Conservation (phyloP, 37 sponge, comb jelly and placozoan species). For the Cladorhizidae sp. region DNA sequence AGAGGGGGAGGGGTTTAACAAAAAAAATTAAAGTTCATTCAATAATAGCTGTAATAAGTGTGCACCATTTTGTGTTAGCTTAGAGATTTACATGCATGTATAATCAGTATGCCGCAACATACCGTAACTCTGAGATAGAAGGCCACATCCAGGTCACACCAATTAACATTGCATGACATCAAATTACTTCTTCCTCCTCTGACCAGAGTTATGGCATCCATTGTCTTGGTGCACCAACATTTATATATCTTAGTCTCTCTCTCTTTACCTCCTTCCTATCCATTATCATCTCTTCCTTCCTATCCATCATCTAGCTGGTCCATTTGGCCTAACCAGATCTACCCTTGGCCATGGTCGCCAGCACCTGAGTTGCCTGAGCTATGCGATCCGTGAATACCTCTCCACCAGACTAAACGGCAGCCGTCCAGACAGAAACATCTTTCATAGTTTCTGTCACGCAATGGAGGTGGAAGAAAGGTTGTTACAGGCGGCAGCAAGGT, state of each 20-base stretch:
- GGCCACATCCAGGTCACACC: no score
- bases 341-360: slow-evolving; percentile 24
- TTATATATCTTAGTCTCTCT: neutral
- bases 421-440: slow-evolving; percentile 30
- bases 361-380: slow-evolving; percentile 50
- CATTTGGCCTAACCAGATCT: slow-evolving; percentile 20
- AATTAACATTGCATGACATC: no score
- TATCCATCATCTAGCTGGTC: slow-evolving; percentile 37
- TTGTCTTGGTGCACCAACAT: no score
- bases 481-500: slow-evolving; percentile 12
- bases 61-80: no score
- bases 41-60: no score
- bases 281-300: no score
- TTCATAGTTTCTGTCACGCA: slow-evolving; percentile 39
- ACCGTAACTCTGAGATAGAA: no score
- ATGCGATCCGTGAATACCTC: slow-evolving; percentile 20
- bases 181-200: neutral
- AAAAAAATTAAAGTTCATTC: no score
- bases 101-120: no score
- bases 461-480: slow-evolving; percentile 33
- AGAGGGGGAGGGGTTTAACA: no score
- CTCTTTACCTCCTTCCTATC: neutral
- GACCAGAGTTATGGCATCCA: neutral
- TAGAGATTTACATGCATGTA: no score
- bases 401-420: slow-evolving; percentile 37